Evolutionary conservation across 2,888 invertebrate species (phyloP), one percentile per base, ranked within the genome.

Genomic region (Carterocephalus palaemon): DNA sequence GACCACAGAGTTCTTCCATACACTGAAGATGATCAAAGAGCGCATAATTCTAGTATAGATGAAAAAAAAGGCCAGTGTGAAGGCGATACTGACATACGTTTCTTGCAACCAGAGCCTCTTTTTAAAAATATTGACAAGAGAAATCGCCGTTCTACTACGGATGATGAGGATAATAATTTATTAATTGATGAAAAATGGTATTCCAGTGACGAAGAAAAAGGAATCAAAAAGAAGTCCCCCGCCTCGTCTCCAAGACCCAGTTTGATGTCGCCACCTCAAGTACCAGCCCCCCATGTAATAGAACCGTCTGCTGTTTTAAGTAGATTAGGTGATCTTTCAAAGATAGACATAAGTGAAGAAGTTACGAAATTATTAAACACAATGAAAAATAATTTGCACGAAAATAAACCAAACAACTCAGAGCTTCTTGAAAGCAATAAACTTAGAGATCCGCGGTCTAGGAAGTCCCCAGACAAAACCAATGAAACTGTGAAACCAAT

Each of bases 191-290:
- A 88, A 57, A 91, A 92, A 73, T 94, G 94, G 92, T 95, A 94
- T 66, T 94, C 94, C 1, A 94, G 93, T 66, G 94, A 94, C 57
- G 93, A 93, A 57, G 92, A 92, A 59, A 93, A 92, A 48, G 67
- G 70, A 15, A 62, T 49, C 12, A 86, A 77, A 60, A 75, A 65
- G 42, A 83, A 72, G 48, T 83, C 87, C 15, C 83, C 82, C 31
- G 67, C 70, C 20, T 82, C 85, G n/a, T 83, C 83, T 23, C 62
- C 59, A 52, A 67, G 68, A 50, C 56, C 59, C 4, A 63, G 64
- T 2, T 50, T 67, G 19, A 72, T 71, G 20, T 57, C 70, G 10
- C 74, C 79, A 16, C 78, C 76, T 7, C 68, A 65, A 50, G 49
- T 61, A 12, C 66, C 70, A 12, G 84, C 87, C 26, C 89, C 90